phyloP scores from a whole-genome alignment of 2,888 invertebrate species.

The Agrotis clavis region DNA sequence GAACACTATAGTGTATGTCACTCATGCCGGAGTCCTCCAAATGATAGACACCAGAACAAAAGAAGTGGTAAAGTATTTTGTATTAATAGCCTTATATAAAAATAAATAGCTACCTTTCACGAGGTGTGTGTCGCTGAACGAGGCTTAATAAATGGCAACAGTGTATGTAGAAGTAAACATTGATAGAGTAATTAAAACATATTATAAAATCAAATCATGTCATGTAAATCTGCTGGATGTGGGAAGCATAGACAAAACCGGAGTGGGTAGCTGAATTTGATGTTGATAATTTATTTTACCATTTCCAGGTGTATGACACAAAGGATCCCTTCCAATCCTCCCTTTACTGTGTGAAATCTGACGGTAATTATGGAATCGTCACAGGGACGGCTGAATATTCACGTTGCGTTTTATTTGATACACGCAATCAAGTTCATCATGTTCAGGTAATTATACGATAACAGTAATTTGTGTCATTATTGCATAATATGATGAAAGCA shows the following conservation, averaged over 20 bases:
- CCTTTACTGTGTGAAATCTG: conserved; percentile 84
- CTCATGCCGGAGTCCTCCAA: conserved; percentile 81
- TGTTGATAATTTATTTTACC: not conserved
- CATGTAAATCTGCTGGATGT: too few relatives aligned
- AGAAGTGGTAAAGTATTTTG: conserved; percentile 71
- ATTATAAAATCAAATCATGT: too few relatives aligned
- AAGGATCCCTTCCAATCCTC: conserved; percentile 83
- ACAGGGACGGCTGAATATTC: conserved; percentile 84
- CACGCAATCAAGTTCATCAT: conserved; percentile 72
- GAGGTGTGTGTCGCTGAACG: too few relatives aligned
- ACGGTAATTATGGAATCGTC: conserved; percentile 78
- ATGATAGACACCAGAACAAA: conserved; percentile 78
- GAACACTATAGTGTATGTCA: conserved; percentile 78
- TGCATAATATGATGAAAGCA: not conserved
- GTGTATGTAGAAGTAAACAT: not conserved
- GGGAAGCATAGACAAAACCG: not conserved
- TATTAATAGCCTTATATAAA: too few relatives aligned
- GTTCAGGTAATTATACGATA: conserved; percentile 77
- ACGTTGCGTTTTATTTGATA: conserved; percentile 84
- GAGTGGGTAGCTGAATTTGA: not conserved
- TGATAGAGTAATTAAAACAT: not conserved
- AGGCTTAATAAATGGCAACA: too few relatives aligned
- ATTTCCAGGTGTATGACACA: conserved; percentile 76
- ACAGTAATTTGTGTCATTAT: conserved; percentile 5
- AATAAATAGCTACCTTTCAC: too few relatives aligned